These are phyloP conservation scores for Lampris incognitus DNA, from an alignment of 2,113 vertebrate genomes.

Conservation along the genomic window DNA sequence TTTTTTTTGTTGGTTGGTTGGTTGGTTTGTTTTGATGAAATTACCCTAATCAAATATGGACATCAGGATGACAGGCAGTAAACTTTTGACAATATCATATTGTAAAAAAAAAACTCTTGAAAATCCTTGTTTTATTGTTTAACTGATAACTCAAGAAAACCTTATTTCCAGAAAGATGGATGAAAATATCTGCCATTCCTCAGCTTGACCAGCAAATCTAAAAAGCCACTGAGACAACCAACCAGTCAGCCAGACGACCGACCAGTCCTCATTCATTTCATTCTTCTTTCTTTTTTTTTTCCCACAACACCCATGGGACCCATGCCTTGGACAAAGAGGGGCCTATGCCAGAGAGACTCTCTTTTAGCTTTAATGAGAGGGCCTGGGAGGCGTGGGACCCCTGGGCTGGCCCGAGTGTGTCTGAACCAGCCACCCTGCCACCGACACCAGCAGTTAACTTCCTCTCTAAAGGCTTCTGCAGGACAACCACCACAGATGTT, in stretches of 20 bases:
- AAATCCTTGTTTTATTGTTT: not conserved
- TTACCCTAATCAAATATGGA: not conserved
- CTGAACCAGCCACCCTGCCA: conserved; percentile 63
- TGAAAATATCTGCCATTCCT: conserved; percentile 40
- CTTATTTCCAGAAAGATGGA: conserved; percentile 48
- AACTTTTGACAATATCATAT: not conserved
- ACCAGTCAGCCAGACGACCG: conserved; percentile 64
- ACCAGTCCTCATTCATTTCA: conserved; percentile 55
- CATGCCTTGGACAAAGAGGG: conserved; percentile 76
- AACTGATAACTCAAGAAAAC: conserved; percentile 24
- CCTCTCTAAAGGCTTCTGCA: conserved; percentile 52
- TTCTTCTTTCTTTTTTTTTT: conserved; percentile 44
- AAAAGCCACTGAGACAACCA: conserved; percentile 59
- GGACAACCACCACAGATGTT: not conserved
- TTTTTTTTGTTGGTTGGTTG: not conserved
- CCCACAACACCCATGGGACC: conserved; percentile 74
- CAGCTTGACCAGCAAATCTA: conserved; percentile 55
- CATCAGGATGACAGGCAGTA: not conserved
- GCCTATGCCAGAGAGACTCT: conserved; percentile 77
- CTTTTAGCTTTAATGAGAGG: conserved; percentile 82
- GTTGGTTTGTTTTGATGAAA: not conserved
- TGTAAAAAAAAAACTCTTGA: not conserved
- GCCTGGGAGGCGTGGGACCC: conserved; percentile 77
- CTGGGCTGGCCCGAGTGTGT: conserved; percentile 57
- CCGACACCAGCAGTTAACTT: conserved; percentile 41